Evolutionary conservation across 2,113 vertebrate species (phyloP), one percentile per base, ranked within the genome.

Genomic region (Jaculus jaculus): DNA sequence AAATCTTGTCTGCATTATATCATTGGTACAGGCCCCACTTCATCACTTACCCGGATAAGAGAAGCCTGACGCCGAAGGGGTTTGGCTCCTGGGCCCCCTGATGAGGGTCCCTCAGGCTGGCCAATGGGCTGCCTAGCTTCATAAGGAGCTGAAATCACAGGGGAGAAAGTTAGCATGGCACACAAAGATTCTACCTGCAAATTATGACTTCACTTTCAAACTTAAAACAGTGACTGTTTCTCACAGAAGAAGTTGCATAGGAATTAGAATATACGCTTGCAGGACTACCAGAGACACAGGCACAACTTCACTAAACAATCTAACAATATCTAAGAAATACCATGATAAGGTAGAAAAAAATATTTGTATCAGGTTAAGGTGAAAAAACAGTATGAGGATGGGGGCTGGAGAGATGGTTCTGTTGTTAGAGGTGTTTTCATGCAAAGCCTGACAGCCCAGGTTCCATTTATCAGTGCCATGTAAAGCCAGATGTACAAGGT

Each of bases 41-140:
- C 77, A 71, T 81, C 87, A 84, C 93, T 98, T 98, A 99, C 99
- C 98, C 96, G 98, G 96, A 97, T 97, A 94, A 98, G 96, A 87
- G 98, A 94, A 60, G 98, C 97, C 94, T 97, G 98, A 54, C 98
- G 95, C 24, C 97, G 95, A 28, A 96, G 68, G 75, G 98, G 93
- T 96, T 99, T 99, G 96, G 96, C 60, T 87, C 98, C 98, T n/a
- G 98, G 98, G 95, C 96, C 98, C 92, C 98, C 97, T 65, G 98
- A 97, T 3, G 98, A 98, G 61, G 97, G 92, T 96, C 98, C 98
- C 96, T 99, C 99, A 84, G 98, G 98, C 94, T 98, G 98, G 92
- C 97, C 97, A 69, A 96, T 37, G 69, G 98, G 37, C 94, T 98
- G 97, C 90, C 98, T 97, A 75, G 97, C 97, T 98, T 99, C 99